These are phyloP conservation scores for Alviniconcha strummeri DNA, from an alignment of 2,888 invertebrate species.

Conservation along the genomic window DNA sequence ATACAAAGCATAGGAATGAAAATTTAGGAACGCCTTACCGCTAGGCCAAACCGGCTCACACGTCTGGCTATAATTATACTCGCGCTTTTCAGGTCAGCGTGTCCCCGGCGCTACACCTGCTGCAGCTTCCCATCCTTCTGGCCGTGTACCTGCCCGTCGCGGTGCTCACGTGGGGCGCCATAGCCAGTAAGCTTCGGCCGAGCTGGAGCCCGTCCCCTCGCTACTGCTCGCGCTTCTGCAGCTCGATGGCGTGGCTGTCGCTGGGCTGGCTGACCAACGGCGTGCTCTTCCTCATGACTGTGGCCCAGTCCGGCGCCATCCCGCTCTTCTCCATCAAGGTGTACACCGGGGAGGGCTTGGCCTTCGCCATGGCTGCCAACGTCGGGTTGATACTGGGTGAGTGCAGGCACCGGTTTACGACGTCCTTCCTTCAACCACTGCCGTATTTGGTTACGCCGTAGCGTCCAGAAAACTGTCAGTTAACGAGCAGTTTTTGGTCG, in stretches of 20 bases:
- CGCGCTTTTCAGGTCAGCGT: neutral
- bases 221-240: neutral
- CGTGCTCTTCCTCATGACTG: neutral
- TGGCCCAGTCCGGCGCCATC: neutral
- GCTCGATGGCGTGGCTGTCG: neutral
- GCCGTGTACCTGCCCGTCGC: neutral
- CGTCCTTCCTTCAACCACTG: too few relatives aligned
- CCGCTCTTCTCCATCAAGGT: neutral
- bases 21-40: too few relatives aligned
- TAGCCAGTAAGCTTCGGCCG: neutral
- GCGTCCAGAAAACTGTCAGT: too few relatives aligned
- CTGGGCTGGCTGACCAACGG: slow-evolving; percentile 10
- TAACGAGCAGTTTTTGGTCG: too few relatives aligned
- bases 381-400: neutral
- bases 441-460: too few relatives aligned
- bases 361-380: slow-evolving; percentile 9
- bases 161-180: neutral
- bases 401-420: neutral
- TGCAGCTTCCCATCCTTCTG: neutral
- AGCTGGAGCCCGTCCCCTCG: neutral
- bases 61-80: too few relatives aligned
- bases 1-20: too few relatives aligned
- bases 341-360: neutral
- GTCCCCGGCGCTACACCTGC: neutral
- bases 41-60: too few relatives aligned